phyloP scores from a whole-genome alignment of 2,888 invertebrate species.

The Eurytoma californica region DNA sequence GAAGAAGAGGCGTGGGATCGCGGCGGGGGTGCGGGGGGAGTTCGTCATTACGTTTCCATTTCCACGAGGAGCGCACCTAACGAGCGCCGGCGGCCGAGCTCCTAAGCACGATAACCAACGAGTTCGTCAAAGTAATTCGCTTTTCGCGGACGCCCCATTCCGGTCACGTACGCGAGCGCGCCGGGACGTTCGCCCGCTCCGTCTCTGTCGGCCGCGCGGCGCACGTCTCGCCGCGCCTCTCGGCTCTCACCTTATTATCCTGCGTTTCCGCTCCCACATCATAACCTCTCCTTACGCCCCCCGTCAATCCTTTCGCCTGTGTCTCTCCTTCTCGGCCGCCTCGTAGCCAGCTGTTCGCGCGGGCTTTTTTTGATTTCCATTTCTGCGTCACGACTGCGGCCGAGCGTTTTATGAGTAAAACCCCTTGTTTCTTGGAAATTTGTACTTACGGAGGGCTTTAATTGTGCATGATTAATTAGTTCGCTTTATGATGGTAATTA shows the following conservation, averaged over 20 bases:
- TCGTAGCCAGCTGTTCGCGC: not conserved
- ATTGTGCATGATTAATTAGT: no score
- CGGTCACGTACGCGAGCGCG: conserved; percentile 61
- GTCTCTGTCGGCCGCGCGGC: not conserved
- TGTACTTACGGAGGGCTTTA: no score
- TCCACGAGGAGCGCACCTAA: conserved; percentile 29
- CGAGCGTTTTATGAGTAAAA: not conserved
- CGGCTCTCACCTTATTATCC: conserved; percentile 63
- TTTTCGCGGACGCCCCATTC: conserved; percentile 61
- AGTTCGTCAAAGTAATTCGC: conserved; percentile 72
- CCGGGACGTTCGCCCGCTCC: conserved; percentile 46
- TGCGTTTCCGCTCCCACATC: conserved; percentile 58
- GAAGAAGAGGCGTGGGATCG: not conserved
- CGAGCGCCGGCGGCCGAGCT: conserved; percentile 29
- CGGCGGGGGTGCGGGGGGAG: not conserved
- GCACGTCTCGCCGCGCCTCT: conserved; percentile 18
- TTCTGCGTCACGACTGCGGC: conserved; percentile 24
- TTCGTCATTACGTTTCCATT: conserved; percentile 53
- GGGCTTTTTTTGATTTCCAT: conserved; percentile 34
- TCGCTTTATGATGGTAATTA: no score
- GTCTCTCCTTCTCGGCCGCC: not conserved
- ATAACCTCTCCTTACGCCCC: conserved; percentile 57
- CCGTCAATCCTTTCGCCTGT: not conserved
- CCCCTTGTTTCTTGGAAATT: no score
- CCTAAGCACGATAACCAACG: conserved; percentile 55